Conservation (phyloP, 2,113 vertebrate species). For the Phrynocephalus versicolor region DNA sequence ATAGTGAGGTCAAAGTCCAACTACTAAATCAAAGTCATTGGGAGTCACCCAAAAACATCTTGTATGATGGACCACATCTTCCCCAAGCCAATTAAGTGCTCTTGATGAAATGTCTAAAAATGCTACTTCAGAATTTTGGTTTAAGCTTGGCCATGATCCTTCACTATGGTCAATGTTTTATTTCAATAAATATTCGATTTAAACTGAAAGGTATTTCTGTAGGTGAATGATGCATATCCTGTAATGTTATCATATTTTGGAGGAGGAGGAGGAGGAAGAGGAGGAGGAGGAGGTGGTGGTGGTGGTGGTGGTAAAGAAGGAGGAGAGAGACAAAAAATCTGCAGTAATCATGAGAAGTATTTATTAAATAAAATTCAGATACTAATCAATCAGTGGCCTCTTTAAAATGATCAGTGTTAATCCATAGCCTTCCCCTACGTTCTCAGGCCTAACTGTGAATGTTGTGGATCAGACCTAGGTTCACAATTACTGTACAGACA, state of each 20-base stretch:
- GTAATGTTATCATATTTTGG: background rate
- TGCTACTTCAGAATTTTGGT: background rate
- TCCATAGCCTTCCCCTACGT: background rate
- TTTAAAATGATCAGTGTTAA: background rate
- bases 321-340: background rate
- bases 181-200: background rate
- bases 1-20: background rate
- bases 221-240: background rate
- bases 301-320: too few species aligned
- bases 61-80: background rate
- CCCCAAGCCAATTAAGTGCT: background rate
- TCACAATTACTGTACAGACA: background rate
- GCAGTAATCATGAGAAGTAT: background rate
- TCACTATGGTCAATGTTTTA: background rate
- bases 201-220: constrained; percentile 3
- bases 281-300: too few species aligned
- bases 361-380: background rate
- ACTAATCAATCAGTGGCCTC: background rate
- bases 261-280: background rate
- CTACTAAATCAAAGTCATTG: background rate
- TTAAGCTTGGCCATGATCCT: background rate
- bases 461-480: background rate
- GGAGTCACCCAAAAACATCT: background rate
- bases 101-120: background rate
- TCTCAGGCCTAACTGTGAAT: background rate